These are phyloP conservation scores for Archips crataeganus DNA, from an alignment of 2,888 invertebrate genomes.

Conservation along the genomic window DNA sequence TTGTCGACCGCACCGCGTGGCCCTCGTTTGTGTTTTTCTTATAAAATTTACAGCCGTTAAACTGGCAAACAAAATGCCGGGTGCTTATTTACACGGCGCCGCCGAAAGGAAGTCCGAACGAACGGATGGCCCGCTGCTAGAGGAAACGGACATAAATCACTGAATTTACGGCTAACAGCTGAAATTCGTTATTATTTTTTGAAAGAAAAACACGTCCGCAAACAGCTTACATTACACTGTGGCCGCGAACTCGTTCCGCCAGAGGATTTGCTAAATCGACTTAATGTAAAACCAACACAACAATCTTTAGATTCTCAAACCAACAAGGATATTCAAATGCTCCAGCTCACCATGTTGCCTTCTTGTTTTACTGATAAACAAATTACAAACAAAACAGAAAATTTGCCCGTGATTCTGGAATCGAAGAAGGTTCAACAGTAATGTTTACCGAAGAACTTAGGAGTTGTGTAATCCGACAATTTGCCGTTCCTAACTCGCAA, in stretches of 20 bases:
- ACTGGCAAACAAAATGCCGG: conserved; percentile 74
- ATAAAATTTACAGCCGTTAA: conserved; percentile 74
- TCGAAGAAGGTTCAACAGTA: conserved; percentile 69
- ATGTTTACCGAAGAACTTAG: conserved; percentile 81
- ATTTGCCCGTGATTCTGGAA: conserved; percentile 62
- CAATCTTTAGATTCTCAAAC: conserved; percentile 62
- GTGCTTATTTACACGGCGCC: conserved; percentile 77
- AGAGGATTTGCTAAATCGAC: conserved; percentile 37
- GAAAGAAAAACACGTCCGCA: conserved; percentile 67
- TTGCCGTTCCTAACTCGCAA: conserved; percentile 81
- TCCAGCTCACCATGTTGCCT: conserved; percentile 58
- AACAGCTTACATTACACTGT: conserved; percentile 52
- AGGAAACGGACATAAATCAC: conserved; percentile 79
- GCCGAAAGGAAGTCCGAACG: conserved; percentile 73
- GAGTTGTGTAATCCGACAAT: conserved; percentile 82
- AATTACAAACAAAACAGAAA: conserved; percentile 67
- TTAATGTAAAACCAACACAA: conserved; percentile 49
- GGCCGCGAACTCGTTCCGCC: conserved; percentile 50
- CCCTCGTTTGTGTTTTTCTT: conserved; percentile 62
- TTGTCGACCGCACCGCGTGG: conserved; percentile 52
- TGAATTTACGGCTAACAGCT: conserved; percentile 74
- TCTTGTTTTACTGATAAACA: conserved; percentile 67
- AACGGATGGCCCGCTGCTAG: conserved; percentile 69
- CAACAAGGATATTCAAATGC: conserved; percentile 56
- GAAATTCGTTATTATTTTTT: conserved; percentile 69